These are phyloP conservation scores for Benitochromis conjunctus DNA, from an alignment of 2,113 vertebrate species.

Conservation along the genomic window DNA sequence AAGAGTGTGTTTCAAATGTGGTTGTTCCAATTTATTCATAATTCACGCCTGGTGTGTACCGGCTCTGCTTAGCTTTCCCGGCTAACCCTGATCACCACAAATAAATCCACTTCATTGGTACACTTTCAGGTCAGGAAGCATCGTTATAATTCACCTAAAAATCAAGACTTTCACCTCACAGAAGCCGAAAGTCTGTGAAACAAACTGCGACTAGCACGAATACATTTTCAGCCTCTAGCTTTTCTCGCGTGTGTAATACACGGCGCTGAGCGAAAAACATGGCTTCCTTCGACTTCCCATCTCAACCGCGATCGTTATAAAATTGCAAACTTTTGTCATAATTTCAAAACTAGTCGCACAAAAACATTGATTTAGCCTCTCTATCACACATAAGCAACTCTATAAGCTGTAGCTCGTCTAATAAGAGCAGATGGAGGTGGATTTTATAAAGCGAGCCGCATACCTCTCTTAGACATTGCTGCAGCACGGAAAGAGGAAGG, in stretches of 20 bases:
- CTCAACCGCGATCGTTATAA: background rate
- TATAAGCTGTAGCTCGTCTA: rapidly evolving
- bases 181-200: background rate
- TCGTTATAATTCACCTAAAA: background rate
- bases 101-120: too few relatives aligned
- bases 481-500: slow-evolving; percentile 68
- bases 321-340: rapidly evolving
- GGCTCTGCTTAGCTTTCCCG: background rate
- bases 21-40: rapidly evolving
- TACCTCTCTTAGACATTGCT: slow-evolving; percentile 82
- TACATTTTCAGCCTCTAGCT: background rate
- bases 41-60: background rate
- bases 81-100: background rate
- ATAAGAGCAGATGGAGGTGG: slow-evolving; percentile 39
- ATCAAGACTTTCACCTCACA: background rate
- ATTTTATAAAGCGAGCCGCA: background rate
- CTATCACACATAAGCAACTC: background rate
- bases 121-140: background rate
- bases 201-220: rapidly evolving
- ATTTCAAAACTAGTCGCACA: background rate
- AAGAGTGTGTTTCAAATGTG: background rate
- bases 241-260: background rate
- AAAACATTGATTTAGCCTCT: rapidly evolving
- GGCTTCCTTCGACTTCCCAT: slow-evolving; percentile 5
- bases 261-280: slow-evolving; percentile 27